phyloP scores from a whole-genome alignment of 92 coral and sea anemone genomes.

The Galaxea fascicularis region DNA sequence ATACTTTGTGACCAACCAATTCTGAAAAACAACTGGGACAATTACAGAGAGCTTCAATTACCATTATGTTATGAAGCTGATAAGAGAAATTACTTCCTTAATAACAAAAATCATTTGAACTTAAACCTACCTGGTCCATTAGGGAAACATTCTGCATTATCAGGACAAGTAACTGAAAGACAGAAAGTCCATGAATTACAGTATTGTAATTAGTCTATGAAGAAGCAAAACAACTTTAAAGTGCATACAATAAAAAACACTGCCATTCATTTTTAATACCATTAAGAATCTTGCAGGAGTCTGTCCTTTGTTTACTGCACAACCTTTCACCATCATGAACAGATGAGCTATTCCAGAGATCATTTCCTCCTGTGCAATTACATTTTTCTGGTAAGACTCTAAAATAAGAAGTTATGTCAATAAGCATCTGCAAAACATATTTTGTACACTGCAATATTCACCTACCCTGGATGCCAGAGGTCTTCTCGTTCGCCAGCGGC shows the following conservation, averaged over 20 bases:
- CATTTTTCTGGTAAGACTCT: conserved; percentile 68
- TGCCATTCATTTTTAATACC: conserved; percentile 58
- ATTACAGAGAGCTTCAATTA: too few species aligned
- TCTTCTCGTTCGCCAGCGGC: too few species aligned
- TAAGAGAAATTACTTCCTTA: too few species aligned
- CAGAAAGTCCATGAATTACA: too few species aligned
- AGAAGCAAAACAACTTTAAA: neutral
- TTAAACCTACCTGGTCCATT: conserved; percentile 77
- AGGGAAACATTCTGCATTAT: conserved; percentile 45
- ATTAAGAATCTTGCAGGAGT: conserved; percentile 67
- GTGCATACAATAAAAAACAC: neutral
- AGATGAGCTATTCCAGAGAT: conserved; percentile 61
- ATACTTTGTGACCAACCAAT: too few species aligned
- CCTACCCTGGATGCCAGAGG: too few species aligned
- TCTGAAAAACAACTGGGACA: too few species aligned
- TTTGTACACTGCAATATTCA: neutral
- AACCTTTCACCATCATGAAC: conserved; percentile 11
- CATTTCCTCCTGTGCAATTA: conserved; percentile 74
- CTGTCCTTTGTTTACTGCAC: conserved; percentile 59
- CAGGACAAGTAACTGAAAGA: conserved; percentile 67
- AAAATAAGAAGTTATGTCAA: neutral
- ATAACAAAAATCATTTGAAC: too few species aligned
- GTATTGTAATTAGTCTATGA: too few species aligned
- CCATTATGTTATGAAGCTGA: too few species aligned
- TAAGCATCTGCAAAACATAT: neutral